Percentiles rank a stretch among this genome's conserved stretches.
Conservation (phyloP, 37 sponge, comb jelly and placozoan genomes). For the Chondrosia reniformis region DNA sequence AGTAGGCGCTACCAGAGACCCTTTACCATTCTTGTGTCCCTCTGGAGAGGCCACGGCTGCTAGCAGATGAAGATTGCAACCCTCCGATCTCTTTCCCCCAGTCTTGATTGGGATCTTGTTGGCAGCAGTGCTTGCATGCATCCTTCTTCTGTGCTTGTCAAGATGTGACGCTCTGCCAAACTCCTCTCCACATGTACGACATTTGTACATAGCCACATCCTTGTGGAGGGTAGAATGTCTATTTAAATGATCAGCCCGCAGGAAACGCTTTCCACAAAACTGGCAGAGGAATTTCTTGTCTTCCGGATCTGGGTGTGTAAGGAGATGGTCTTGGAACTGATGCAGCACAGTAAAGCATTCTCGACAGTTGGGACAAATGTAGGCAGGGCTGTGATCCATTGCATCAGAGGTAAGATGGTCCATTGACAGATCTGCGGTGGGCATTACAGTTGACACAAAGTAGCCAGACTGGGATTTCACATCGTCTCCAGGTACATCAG, state of each 20-base stretch:
- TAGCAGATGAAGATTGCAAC: conserved; percentile 60
- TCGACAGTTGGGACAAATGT: conserved; percentile 59
- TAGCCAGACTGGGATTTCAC: not conserved
- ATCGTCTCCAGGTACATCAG: not conserved
- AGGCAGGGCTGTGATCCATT: not conserved
- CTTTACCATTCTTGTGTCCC: not conserved
- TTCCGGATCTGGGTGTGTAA: conserved; percentile 69
- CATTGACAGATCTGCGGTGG: too few species aligned
- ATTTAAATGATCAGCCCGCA: conserved; percentile 75
- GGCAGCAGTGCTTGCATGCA: conserved; percentile 52
- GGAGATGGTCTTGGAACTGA: conserved; percentile 62
- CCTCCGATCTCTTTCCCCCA: not conserved
- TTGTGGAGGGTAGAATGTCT: conserved; percentile 55
- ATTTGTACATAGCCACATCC: conserved; percentile 42
- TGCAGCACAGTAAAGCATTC: conserved; percentile 42
- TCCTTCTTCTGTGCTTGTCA: conserved; percentile 60
- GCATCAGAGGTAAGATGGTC: not conserved
- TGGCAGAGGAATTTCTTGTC: conserved; percentile 78
- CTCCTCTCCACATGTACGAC: conserved; percentile 72
- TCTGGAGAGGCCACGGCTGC: conserved; percentile 78
- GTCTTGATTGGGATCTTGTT: not conserved
- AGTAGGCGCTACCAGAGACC: too few species aligned
- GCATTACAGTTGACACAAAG: not conserved
- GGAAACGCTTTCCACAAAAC: conserved; percentile 71
- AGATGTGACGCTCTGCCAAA: conserved; percentile 68